Percentiles rank a stretch among this genome's conserved stretches.
These are phyloP conservation scores for Parnassius apollo DNA, from an alignment of 2,888 invertebrate species.

Conservation along the genomic window DNA sequence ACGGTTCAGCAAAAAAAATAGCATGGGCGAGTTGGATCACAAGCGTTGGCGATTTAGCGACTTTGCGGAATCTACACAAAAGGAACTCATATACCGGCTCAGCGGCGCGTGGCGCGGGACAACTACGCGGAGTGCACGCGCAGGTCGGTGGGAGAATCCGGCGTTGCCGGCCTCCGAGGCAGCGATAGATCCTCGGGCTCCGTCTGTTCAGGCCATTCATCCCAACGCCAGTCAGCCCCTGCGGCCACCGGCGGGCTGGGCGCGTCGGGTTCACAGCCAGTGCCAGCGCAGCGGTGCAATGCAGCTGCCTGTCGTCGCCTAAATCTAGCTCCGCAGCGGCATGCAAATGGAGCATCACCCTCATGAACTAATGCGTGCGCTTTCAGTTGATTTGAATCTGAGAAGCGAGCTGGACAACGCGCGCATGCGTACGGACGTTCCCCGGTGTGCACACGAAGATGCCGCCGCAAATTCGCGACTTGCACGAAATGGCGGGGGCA, in stretches of 20 bases:
- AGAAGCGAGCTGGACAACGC: constrained; percentile 91
- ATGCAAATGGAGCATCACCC: constrained; percentile 93
- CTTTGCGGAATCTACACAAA: constrained; percentile 75
- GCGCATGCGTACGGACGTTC: constrained; percentile 94
- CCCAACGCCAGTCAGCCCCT: constrained; percentile 72
- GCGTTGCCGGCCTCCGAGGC: constrained; percentile 75
- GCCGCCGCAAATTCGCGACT: constrained; percentile 94
- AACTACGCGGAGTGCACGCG: constrained; percentile 75
- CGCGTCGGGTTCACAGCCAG: constrained; percentile 61
- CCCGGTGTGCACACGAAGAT: constrained; percentile 94
- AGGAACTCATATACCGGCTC: constrained; percentile 90
- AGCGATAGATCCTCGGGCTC: constrained; percentile 95
- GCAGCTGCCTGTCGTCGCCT: constrained; percentile 93
- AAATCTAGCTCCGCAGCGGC: constrained; percentile 90
- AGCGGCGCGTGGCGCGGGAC: constrained; percentile 54
- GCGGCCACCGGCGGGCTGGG: constrained; percentile 73
- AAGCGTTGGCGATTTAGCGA: constrained; percentile 42
- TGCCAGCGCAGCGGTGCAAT: constrained; percentile 87
- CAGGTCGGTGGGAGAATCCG: constrained; percentile 75
- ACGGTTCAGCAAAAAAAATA: constrained; percentile 14
- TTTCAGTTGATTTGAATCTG: constrained; percentile 95
- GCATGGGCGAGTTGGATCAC: constrained; percentile 28
- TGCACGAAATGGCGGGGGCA: constrained; percentile 96
- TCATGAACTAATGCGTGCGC: constrained; percentile 94
- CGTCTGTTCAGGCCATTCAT: constrained; percentile 89